phyloP scores from a whole-genome alignment of 2,888 invertebrate genomes.

The Syritta pipiens region DNA sequence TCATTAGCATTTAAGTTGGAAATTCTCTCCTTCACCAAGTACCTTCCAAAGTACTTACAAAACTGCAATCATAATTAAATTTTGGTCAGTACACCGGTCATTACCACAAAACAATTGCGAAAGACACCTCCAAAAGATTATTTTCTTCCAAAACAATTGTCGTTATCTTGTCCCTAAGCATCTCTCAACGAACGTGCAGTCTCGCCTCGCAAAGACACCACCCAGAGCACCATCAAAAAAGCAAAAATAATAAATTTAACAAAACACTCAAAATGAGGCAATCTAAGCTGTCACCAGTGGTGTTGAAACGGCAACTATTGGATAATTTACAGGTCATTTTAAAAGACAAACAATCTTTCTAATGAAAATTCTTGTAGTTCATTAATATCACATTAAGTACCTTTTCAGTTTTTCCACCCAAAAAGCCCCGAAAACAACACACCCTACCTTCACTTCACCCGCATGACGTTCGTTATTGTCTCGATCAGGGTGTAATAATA shows the following conservation, averaged over 20 bases:
- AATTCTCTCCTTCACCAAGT: too few species aligned
- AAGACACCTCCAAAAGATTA: too few species aligned
- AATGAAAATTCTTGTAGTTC: slow-evolving; percentile 85
- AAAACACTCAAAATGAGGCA: slow-evolving; percentile 59
- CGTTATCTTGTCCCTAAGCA: not conserved
- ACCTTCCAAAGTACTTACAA: too few species aligned
- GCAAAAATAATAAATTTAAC: slow-evolving; percentile 42
- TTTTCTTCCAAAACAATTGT: too few species aligned
- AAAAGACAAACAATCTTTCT: slow-evolving; percentile 83
- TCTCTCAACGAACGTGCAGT: slow-evolving; percentile 8
- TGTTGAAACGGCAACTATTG: slow-evolving; percentile 66
- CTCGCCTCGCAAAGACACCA: slow-evolving; percentile 9
- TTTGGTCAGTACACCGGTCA: too few species aligned
- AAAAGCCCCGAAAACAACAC: too few species aligned
- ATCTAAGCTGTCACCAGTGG: slow-evolving; percentile 72
- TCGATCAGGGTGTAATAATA: slow-evolving; percentile 66
- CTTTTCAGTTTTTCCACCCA: slow-evolving; percentile 63
- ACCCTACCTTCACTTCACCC: slow-evolving; percentile 67
- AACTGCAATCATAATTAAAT: too few species aligned
- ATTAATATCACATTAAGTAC: slow-evolving; percentile 83
- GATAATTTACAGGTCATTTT: slow-evolving; percentile 83
- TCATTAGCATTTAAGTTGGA: too few species aligned
- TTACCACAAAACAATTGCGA: too few species aligned
- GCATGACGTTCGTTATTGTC: slow-evolving; percentile 45
- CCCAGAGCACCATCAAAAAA: too few species aligned